Base-by-base conservation (phyloP, 1,140 invertebrate genomes). In the Zaprionus davidi region DNA sequence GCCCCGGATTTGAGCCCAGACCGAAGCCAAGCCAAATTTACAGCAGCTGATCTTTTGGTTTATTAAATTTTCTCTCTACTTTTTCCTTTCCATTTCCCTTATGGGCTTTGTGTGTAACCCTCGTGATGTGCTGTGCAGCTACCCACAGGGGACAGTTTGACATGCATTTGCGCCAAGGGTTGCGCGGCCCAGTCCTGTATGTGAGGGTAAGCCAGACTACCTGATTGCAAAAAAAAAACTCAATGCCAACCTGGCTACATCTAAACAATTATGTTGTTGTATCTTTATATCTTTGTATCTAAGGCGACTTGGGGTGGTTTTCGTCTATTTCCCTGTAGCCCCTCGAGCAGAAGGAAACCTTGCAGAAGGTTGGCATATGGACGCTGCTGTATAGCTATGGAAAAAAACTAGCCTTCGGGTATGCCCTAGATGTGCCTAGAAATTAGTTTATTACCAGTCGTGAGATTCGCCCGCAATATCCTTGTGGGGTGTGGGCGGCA, bases 211-310 rank as follows among this genome's bases (percentile, higher is more conserved):
- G 64, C 70, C 41, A 49, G 22, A 44, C 46, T 51, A 87, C 85
- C 84, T 90, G 81, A 78, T 84, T 83, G 83, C 63, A 62, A 31
- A 31, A 31, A 79, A 85, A 73, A 79, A 56, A 67, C 64, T 70
- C 71, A 76, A 77, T 71, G 70, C 79, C 76, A 73, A 62, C 51
- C 31, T 60, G 55, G 20, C 53, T 73, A 67, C 74, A 83, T 75
- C 75, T 69, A 88, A 87, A 83, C 83, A 86, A 86, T 88, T 88
- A 86, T 88, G 67, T 78, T 77, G 76, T 83, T 46, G 46, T 51
- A 51, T 51, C 46, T 51, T 22, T 22, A 11, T 51, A 22, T 59
- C 71, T 56, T 66, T 62, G 60, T 41, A 56, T 46, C 74, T 76
- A 7, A 9, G 41, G 38, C 28, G 1, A 49, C 17, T 46, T 28